These are phyloP conservation scores for Zaprionus tsacasi DNA, from an alignment of 1,140 invertebrate species.

Conservation along the genomic window DNA sequence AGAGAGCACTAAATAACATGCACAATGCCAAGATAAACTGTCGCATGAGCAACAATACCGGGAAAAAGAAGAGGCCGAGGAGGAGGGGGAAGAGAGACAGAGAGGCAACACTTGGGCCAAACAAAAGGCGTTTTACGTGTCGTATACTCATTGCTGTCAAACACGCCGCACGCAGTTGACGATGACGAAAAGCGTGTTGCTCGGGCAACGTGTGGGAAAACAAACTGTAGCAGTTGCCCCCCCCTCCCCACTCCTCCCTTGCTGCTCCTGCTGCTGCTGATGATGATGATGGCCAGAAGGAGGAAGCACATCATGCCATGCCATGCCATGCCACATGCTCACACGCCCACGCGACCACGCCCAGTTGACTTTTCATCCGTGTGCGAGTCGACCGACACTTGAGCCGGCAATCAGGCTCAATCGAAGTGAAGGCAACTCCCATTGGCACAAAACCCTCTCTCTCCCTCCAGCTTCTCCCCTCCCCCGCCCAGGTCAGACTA, in stretches of 20 bases:
- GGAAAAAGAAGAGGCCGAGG: background rate
- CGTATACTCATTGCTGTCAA: conserved; percentile 80
- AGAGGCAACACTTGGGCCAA: conserved; percentile 52
- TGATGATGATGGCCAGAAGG: conserved; percentile 43
- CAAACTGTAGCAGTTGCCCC: conserved; percentile 68
- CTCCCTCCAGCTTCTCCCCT: background rate
- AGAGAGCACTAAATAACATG: conserved; percentile 73
- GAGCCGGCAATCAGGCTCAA: conserved; percentile 80
- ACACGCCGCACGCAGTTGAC: conserved; percentile 74
- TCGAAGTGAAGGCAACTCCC: conserved; percentile 52
- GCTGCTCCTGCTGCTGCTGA: background rate
- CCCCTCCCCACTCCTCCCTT: background rate
- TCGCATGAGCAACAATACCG: conserved; percentile 63
- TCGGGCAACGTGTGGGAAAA: conserved; percentile 71
- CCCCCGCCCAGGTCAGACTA: background rate
- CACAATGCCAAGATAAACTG: conserved; percentile 80
- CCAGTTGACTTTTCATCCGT: conserved; percentile 51
- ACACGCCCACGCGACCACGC: conserved; percentile 33
- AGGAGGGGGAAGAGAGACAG: conserved; percentile 4
- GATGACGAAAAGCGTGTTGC: conserved; percentile 69
- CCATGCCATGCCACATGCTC: conserved; percentile 1
- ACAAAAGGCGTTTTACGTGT: conserved; percentile 79
- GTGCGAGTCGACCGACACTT: conserved; percentile 72
- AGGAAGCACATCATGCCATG: conserved; percentile 6
- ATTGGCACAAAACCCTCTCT: background rate